Base-by-base conservation (phyloP, 2,888 invertebrate genomes). In the Acrobasis repandana region DNA sequence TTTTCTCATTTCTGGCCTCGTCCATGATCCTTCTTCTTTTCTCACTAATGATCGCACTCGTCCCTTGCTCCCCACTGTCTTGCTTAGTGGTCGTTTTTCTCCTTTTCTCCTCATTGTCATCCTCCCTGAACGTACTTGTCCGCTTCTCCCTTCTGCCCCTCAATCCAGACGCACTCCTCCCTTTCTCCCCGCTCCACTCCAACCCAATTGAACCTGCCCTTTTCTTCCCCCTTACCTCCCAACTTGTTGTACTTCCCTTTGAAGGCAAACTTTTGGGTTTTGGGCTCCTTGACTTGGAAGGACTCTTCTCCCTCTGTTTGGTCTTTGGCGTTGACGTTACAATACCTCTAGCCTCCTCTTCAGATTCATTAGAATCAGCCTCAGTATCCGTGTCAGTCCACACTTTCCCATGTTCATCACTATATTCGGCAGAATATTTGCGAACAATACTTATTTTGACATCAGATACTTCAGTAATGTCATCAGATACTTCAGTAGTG, bases 271-370 rank as follows among this genome's bases (percentile, higher is more conserved):
- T 28, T 28, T 28, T 6, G 28, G 28, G 28, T 28, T 28, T 28
- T 28, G 28, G 28, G 28, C 28, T 28, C 28, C 8, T 8, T 4
- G 28, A 28, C 28, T 28, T 28, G 28, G 28, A 28, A 28, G 8
- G 28, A 5, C 28, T 28, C 28, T 20, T 4, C 20, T 28, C 28
- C 4, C 28, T 28, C 5, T 11, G 15, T 14, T 18, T 54, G 3
- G 54, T 20, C n/a, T 14, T 54, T 20, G 54, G 54, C 11, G 54
- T 54, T 6, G 54, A 54, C 6, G 38, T 20, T 2, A 43, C 54
- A 8, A 54, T 38, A n/a, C 54, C 54, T 18, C 20, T 5, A 14
- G 38, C 54, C 10, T 20, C 8, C 15, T 38, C 20, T 54, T 54
- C 54, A 9, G 50, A 28, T 50, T 16, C 52, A 36, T 5, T 15